These are phyloP conservation scores for Strix uralensis DNA, from an alignment of 2,113 vertebrate species.

Conservation along the genomic window DNA sequence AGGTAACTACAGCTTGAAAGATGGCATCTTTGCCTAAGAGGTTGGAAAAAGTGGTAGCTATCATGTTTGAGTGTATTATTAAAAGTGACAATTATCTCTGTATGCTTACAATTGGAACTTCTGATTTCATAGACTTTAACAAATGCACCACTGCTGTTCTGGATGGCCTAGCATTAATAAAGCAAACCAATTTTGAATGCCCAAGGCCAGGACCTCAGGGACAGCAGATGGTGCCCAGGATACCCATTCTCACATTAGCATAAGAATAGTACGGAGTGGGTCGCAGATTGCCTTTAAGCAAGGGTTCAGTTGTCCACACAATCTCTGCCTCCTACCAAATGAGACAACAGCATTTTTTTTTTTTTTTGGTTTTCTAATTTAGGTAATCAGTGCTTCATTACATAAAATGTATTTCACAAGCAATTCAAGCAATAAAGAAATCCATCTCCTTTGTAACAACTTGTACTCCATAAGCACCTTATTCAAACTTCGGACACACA, in stretches of 20 bases:
- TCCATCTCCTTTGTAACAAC: not conserved
- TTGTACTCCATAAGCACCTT: not conserved
- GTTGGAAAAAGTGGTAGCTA: not conserved
- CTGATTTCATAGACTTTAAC: conserved; percentile 26
- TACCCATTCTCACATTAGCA: conserved; percentile 66
- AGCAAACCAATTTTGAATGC: conserved; percentile 54
- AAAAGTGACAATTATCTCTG: conserved; percentile 57
- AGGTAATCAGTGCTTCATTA: conserved; percentile 31
- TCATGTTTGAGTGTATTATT: conserved; percentile 40
- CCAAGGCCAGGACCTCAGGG: conserved; percentile 54
- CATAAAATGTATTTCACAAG: not conserved
- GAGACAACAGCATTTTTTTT: conserved; percentile 20
- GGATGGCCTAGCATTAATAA: conserved; percentile 67
- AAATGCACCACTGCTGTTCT: conserved; percentile 47
- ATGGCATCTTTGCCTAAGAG: conserved; percentile 32
- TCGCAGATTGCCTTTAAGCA: conserved; percentile 64
- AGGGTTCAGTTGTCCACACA: conserved; percentile 35
- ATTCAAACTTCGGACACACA: not conserved
- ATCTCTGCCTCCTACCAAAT: conserved; percentile 45
- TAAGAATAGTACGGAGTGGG: conserved; percentile 41
- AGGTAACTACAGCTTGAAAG: conserved; percentile 15
- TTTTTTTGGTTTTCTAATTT: not conserved
- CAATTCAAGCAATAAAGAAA: not conserved
- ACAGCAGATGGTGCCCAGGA: conserved; percentile 72
- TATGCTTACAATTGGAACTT: conserved; percentile 18